phyloP scores from a whole-genome alignment of 2,113 vertebrate species.

The Butastur rufipennis region DNA sequence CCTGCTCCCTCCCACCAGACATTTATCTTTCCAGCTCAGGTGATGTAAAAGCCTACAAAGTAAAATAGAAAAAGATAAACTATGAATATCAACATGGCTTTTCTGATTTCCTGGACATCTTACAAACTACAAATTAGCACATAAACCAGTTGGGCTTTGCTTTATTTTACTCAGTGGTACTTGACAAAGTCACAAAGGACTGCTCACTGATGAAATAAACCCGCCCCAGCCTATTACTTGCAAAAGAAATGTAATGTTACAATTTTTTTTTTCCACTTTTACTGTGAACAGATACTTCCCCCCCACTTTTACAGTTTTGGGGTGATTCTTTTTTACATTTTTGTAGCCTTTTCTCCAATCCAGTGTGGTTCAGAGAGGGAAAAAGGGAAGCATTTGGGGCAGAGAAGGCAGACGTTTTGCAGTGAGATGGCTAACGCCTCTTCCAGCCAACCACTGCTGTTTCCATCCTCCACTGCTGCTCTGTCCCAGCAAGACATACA shows the following conservation, averaged over 20 bases:
- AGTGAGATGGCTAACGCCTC: background rate
- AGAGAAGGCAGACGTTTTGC: background rate
- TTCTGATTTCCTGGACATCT: background rate
- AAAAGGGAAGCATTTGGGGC: background rate
- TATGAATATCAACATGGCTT: background rate
- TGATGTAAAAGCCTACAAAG: background rate
- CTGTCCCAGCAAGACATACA: background rate
- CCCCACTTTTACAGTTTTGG: background rate
- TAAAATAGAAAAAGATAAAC: background rate
- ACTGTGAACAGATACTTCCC: background rate
- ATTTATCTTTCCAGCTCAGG: background rate
- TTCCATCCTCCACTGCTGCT: background rate
- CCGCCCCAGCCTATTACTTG: background rate
- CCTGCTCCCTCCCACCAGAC: background rate
- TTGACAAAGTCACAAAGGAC: background rate
- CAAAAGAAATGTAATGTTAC: rapidly evolving
- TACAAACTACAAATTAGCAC: background rate
- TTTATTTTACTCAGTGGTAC: background rate
- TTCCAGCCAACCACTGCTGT: background rate
- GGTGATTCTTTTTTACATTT: background rate
- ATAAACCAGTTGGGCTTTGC: background rate
- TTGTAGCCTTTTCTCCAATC: background rate
- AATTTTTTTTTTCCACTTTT: background rate
- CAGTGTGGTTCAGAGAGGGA: background rate
- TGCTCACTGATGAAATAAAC: background rate